A percentile compares a stretch with the other conserved stretches of the same genome.
Evolutionary conservation across 2,113 vertebrate species (phyloP).

Genomic region (Aleadryas rufinucha): DNA sequence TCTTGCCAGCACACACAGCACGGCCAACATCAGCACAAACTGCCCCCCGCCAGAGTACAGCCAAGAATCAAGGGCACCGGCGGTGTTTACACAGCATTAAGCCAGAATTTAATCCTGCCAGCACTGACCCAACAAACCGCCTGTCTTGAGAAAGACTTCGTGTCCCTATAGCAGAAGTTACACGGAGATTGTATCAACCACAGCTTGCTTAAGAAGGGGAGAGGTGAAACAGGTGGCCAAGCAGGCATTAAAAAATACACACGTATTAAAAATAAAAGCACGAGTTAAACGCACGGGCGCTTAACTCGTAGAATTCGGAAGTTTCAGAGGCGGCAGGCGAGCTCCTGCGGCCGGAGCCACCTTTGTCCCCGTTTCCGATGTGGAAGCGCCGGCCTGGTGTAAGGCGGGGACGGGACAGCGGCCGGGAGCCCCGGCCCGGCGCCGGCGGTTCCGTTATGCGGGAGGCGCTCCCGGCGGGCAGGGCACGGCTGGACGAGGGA

Average conservation of each 20-base stretch:
- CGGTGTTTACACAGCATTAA: background rate
- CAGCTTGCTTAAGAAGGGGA: background rate
- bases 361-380: background rate
- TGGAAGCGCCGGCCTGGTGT: background rate
- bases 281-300: background rate
- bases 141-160: background rate
- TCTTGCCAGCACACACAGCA: background rate
- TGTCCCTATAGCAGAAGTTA: background rate
- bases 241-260: rapidly evolving
- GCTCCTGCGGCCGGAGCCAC: background rate
- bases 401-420: background rate
- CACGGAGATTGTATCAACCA: background rate
- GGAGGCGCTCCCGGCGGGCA: background rate
- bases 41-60: background rate
- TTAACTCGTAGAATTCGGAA: rapidly evolving
- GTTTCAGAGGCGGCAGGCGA: background rate
- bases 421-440: background rate
- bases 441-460: background rate
- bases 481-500: background rate
- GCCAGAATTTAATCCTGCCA: background rate
- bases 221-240: background rate
- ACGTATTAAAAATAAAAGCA: background rate
- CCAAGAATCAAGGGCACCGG: background rate
- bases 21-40: background rate
- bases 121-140: background rate